A percentile compares a stretch with the other conserved stretches of the same genome.
Evolutionary conservation across 2,888 invertebrate genomes (phyloP).

Genomic region (Unio delphinus): DNA sequence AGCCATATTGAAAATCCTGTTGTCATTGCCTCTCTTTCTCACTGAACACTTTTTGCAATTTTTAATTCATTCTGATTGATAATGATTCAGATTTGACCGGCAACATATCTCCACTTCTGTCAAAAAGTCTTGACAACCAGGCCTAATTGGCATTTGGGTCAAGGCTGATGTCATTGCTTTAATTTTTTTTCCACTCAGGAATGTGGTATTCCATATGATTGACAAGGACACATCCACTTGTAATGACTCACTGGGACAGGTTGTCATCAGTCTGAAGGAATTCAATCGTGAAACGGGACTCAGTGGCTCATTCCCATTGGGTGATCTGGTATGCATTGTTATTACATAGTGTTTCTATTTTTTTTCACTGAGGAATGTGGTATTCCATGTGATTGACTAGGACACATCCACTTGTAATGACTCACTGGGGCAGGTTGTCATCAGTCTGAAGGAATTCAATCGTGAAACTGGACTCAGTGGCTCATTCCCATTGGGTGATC

Average conservation of each 20-base stretch:
- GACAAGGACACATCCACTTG: conserved; percentile 45
- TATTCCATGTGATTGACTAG: conserved; percentile 62
- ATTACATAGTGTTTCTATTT: neutral
- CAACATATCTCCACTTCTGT: too few species aligned
- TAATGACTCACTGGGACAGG: conserved; percentile 64
- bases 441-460: conserved; percentile 57
- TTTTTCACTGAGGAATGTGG: neutral
- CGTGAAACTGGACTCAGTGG: conserved; percentile 49
- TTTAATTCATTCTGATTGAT: too few species aligned
- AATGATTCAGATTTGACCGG: too few species aligned
- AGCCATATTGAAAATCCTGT: too few species aligned
- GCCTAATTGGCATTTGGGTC: too few species aligned
- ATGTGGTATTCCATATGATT: conserved; percentile 61
- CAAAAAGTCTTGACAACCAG: too few species aligned
- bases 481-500: conserved; percentile 56
- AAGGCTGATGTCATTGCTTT: too few species aligned
- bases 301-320: conserved; percentile 50
- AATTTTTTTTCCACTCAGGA: conserved; percentile 32
- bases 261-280: conserved; percentile 58
- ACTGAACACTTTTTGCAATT: too few species aligned
- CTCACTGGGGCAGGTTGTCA: conserved; percentile 63
- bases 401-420: conserved; percentile 47
- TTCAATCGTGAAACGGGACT: conserved; percentile 51
- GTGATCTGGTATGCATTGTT: conserved; percentile 57
- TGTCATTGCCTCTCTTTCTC: too few species aligned